Base-by-base conservation (phyloP, 2,888 invertebrate genomes). In the Sericinus montela region DNA sequence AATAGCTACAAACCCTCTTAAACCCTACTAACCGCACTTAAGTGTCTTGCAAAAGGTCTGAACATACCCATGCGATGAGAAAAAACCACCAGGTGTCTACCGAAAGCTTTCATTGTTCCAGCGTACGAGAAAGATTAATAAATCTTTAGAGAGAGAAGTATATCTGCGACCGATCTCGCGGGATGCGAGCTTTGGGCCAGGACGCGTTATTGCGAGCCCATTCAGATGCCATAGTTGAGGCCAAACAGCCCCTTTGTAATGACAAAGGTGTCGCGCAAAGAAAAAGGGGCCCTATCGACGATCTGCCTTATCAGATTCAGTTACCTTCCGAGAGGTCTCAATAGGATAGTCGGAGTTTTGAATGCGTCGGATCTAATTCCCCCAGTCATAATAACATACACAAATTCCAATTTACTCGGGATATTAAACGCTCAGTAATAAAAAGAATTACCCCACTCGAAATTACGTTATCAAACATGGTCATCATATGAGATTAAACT, bases 221-320 rank as follows among this genome's bases (percentile, higher is more conserved):
- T 88, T 88, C 86, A 88, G 79, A 85, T 83, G 87, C 87, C 87
- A 87, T 75, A 71, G 78, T 75, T 75, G 74, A 82, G 80, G 77
- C 83, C 82, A 83, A 85, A 87, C 85, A 87, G 83, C 71, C 77
- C 79, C 72, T 86, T 88, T 88, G 87, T 88, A 75, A 82, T 86
- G 85, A 86, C 87, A 86, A 88, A 88, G 86, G 87, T 88, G 87
- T 87, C 86, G 85, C 76, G 80, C 72, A 79, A 86, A 86, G 87
- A 85, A 87, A 87, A 87, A 85, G 81, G 83, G 80, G 72, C 79
- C 79, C 77, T 86, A 88, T 88, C 87, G 76, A 73, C 80, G 82
- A 87, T 87, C 85, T 79, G 58, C 81, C 84, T 88, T 88, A 87
- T 88, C 87, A 85, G 87, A 87, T 86, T 75, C 77, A 75, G 84